Evolutionary conservation across 2,888 invertebrate genomes (phyloP), one percentile per base, ranked within the genome.

Genomic region (Tineola bisselliella): DNA sequence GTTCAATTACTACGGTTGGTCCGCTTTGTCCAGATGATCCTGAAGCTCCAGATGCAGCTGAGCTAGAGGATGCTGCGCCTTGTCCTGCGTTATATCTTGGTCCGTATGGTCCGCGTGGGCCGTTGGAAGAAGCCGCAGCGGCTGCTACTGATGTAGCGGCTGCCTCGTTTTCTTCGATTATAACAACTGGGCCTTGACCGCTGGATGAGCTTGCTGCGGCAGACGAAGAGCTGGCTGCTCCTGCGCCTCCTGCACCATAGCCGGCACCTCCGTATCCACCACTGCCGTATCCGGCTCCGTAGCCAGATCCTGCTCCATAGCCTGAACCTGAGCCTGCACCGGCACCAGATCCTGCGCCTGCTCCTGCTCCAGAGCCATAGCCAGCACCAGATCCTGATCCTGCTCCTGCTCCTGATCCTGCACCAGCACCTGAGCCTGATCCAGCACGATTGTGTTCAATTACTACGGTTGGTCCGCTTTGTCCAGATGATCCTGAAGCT

Each of bases 261-360:
- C n/a, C 31, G 44, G 33, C n/a, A n/a, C n/a, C 61, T 12, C 63
- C 44, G 59, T 62, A 60, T 58, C 44, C 60, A 0, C 62, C 59
- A 10, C 15, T 8, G 19, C 15, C 33, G 30, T 52, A 57, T 60
- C n/a, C 31, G 44, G 33, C 61, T 12, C 63, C 44, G 59, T 62
- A 60, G 60, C 44, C 60, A 0, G 62, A 56, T 19, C 61, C 44
- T 18, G 62, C 54, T 61, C 64, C 65, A 12, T 61, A 8, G 1
- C 60, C 60, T 15, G 61, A 60, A 38, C 64, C 65, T 60, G 60
- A 0, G 52, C 56, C 54, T 31, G 61, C 2, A 17, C 56, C 61
- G 2, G 61, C 54, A 12, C 61, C 61, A 4, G 61, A 25, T 4
- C 25, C 25, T 2, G 25, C 25, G 6, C 25, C 25, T 25, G 25